Percentiles rank a stretch among this genome's conserved stretches.
Evolutionary conservation across 2,797 vertebrate genomes (phyloP).

Genomic region (Intellagama lesueurii): DNA sequence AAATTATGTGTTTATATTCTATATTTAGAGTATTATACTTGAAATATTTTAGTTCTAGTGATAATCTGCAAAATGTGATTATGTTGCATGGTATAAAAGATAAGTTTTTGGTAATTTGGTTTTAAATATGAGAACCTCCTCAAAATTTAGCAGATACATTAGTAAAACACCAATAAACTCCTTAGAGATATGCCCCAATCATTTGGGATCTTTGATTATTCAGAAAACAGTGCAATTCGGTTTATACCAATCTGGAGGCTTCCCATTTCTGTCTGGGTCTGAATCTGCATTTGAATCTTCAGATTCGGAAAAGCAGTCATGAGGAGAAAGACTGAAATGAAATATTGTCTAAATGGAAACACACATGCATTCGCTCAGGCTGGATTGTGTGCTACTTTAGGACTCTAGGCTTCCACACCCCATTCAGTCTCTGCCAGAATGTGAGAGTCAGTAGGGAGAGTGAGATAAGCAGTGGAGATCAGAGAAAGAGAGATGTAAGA

Average conservation of each 20-base stretch:
- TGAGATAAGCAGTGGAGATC: no score
- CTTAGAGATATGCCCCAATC: background rate
- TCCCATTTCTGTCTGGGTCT: background rate
- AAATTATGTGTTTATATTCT: background rate
- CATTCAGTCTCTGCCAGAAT: no score
- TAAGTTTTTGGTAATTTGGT: background rate
- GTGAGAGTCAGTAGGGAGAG: no score
- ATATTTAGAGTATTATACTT: background rate
- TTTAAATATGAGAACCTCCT: background rate
- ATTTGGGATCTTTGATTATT: background rate
- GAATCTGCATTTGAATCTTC: background rate
- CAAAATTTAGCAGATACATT: background rate
- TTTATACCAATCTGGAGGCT: background rate
- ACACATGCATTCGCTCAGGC: no score
- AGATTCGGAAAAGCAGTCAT: background rate
- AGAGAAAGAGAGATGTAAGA: no score
- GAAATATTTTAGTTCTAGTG: no score
- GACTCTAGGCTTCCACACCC: no score
- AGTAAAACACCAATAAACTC: rapidly evolving
- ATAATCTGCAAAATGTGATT: background rate
- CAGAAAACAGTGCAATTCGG: background rate
- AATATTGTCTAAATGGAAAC: no score
- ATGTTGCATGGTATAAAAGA: background rate
- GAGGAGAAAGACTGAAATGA: no score
- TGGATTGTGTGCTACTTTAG: no score